Percentiles rank a stretch among this genome's conserved stretches.
Evolutionary conservation across 2,113 vertebrate species (phyloP).

Genomic region (Sebastes fasciatus): DNA sequence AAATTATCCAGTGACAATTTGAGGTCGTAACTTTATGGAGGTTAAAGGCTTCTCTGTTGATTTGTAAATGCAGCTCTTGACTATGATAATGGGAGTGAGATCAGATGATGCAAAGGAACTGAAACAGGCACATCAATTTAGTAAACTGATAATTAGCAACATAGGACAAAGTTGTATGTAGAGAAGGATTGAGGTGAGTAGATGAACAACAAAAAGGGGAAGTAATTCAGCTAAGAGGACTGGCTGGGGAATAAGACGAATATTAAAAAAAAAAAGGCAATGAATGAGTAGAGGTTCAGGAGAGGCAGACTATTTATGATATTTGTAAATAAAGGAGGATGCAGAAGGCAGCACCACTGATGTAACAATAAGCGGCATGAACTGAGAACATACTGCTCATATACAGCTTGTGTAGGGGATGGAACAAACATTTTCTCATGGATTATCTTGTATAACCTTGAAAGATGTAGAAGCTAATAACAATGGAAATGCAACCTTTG

Average conservation of each 20-base stretch:
- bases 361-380: constrained; percentile 3
- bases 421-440: background rate
- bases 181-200: constrained; percentile 12
- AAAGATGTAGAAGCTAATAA: background rate
- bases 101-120: background rate
- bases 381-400: constrained; percentile 3
- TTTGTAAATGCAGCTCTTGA: constrained; percentile 10
- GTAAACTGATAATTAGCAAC: constrained; percentile 8
- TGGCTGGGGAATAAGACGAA: background rate
- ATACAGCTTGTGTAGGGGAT: background rate
- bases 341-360: constrained; percentile 19
- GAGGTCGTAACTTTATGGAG: background rate
- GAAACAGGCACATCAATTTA: background rate
- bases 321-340: constrained; percentile 19
- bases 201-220: background rate
- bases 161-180: background rate
- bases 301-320: background rate
- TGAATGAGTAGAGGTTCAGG: constrained; percentile 3
- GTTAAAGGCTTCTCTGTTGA: background rate
- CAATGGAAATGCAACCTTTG: constrained; percentile 7
- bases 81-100: background rate
- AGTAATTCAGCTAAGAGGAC: background rate
- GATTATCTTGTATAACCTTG: background rate
- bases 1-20: background rate
- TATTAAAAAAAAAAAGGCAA: constrained; percentile 4